Base-by-base conservation (phyloP, 2,797 vertebrate genomes). In the Tiaroga cobitis region DNA sequence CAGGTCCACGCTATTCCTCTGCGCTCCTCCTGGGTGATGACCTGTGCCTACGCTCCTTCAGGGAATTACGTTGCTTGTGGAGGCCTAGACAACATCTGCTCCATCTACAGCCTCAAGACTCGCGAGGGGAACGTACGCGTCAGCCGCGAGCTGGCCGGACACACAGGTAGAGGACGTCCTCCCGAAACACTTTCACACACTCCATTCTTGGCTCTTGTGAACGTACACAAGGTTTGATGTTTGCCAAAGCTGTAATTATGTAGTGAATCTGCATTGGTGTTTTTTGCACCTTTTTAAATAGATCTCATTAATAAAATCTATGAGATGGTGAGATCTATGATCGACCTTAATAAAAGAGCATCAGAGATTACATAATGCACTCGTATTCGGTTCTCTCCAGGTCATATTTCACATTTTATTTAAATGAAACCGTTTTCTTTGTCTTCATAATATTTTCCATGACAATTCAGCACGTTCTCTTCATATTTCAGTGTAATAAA, bases 21-120 rank as follows among this genome's bases (percentile, higher is more conserved):
- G 95, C 97, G 98, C 87, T 99, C 98, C 73, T 99, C 98, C 89
- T 99, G 98, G 98, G 98, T 99, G 92, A 99, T 99, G 98, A 99
- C 98, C 86, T 99, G 98, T 80, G 98, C 98, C 1, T 99, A 99
- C 46, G 98, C 98, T 89, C 98, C 98, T 85, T 99, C 98, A 93
- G 98, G 98, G 90, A 99, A 99, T 91, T 99, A 99, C 0, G 98
- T 99, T 93, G 98, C 98, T 92, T 99, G 98, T 80, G 98, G 98
- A 89, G 98, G 98, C 86, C 96, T 99, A 63, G 98, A 99, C 92
- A 99, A 99, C 96, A 99, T 99, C 92, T 99, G 98, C 92, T 99
- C 98, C 93, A 99, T 99, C 95, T 99, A 99, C 94, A 99, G 99
- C 94, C 97, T 99, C 94, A 99, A 99, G 95, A 99, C 98, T 80